Base-by-base conservation (phyloP, 2,797 vertebrate species). In the Chelidonichthys spinosus region DNA sequence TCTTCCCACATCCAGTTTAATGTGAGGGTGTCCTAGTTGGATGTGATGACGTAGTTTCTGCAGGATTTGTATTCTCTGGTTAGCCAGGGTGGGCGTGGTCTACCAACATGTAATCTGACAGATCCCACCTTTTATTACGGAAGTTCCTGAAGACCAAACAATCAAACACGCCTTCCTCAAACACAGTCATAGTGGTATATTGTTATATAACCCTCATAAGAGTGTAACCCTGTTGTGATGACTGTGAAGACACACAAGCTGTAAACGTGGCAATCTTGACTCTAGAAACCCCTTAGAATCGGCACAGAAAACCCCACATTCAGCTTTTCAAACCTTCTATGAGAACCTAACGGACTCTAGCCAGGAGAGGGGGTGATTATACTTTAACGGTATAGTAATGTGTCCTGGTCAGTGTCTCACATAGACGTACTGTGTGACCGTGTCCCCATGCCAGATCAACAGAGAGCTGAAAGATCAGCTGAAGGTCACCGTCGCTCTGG, bases 361-460 rank as follows among this genome's bases (percentile, higher is more conserved):
- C 25, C 25, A 25, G 25, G 25, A 25, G 25, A 25, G 2, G 25
- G 25, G 25, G 25, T 25, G 1, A 25, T 25, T 25, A 25, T 25
- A 25, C 25, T 25, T 25, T 25, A 25, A 25, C 25, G 25, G 11
- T 67, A 17, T n/a, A 11, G 43, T 18, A 39, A 7, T 46, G 11
- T 64, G 39, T 59, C 35, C 6, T 17, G 3, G 44, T 66, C 2
- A 11, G 11, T 15, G 52, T 56, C 49, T 81, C 32, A 82, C 33
- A 13, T 7, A 6, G 1, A 53, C 67, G 1, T 59, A n/a, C 4
- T 47, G 4, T 81, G 9, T 77, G 10, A 46, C 6, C 73, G 11
- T 72, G 0, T 68, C 18, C 32, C 3, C n/a, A 4, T 80, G 4
- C 7, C 32, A 93, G 92, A 92, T 94, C 82, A 94, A 94, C 86